Base-by-base conservation (phyloP, 2,888 invertebrate genomes). In the Monopis laevigella region DNA sequence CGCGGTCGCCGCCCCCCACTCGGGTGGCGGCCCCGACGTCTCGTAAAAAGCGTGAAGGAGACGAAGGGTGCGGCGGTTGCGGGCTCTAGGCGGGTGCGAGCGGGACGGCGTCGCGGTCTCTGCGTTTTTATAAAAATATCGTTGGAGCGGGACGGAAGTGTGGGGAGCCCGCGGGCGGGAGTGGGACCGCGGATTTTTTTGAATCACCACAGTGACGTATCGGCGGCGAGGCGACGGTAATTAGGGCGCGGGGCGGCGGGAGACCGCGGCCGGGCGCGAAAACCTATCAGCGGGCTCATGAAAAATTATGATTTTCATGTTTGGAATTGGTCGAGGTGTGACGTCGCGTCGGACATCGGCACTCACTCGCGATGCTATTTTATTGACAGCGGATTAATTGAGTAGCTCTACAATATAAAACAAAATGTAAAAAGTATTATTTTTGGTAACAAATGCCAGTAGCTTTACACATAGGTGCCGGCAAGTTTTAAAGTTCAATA, bases 1-100 rank as follows among this genome's bases (percentile, higher is more conserved):
- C 77, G 74, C 67, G 74, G 74, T 77, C 72, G 71, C 74, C 77
- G 73, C 78, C 75, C 67, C 74, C 55, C 77, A 70, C 75, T 64
- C 72, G 70, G 72, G 73, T 66, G 59, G 61, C 52, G 72, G 73
- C 73, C 77, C 75, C 80, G 72, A 62, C 75, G 80, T 82, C 81
- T 81, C 81, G 81, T 81, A 81, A 81, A 82, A 82, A 82, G 81
- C 68, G 80, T 70, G 74, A 81, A 78, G 74, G 82, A 82, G 81
- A 81, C 78, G 81, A 73, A 72, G 72, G 75, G 74, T 65, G 63
- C 69, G 69, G 69, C 67, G 56, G 56, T 63, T 63, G 66, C 61
- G 67, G 69, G 59, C 59, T 54, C 59, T 64, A 61, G 58, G 58
- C 59, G 68, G 70, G 77, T 71, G 71, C 67, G 78, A 78, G 73